Evolutionary conservation across 2,888 invertebrate genomes (phyloP).

Genomic region (Antheraea yamamai): DNA sequence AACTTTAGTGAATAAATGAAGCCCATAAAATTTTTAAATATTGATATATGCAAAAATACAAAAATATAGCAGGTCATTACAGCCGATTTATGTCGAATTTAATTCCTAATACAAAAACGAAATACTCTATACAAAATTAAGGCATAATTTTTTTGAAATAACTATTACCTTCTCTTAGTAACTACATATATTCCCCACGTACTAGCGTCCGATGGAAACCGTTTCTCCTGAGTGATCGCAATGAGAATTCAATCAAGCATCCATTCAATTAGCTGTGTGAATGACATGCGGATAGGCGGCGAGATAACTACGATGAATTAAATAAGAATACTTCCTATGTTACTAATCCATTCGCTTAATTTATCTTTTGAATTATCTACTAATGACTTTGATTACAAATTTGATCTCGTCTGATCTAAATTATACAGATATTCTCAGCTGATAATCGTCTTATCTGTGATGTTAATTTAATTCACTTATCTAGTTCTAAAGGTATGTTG

Average conservation of each 20-base stretch:
- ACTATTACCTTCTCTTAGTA: background rate
- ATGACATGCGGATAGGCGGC: slow-evolving; percentile 48
- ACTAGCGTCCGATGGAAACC: slow-evolving; percentile 20
- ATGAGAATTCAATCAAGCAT: slow-evolving; percentile 61
- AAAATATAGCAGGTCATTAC: background rate
- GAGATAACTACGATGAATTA: slow-evolving; percentile 24
- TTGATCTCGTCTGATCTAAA: background rate
- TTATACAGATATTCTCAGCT: no score
- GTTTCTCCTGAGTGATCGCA: slow-evolving; percentile 51
- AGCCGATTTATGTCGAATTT: background rate
- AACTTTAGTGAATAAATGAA: background rate
- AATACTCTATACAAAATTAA: background rate
- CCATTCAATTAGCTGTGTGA: slow-evolving; percentile 65
- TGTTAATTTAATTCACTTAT: background rate
- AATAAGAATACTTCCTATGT: background rate
- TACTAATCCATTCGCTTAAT: background rate
- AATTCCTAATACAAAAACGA: background rate
- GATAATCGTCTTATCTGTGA: no score
- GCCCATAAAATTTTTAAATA: no score
- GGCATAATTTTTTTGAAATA: background rate
- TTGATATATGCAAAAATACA: background rate
- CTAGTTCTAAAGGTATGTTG: background rate
- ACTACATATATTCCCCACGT: slow-evolving; percentile 5
- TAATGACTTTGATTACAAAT: background rate
- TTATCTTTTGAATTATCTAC: slow-evolving; percentile 3